Evolutionary conservation across 2,113 vertebrate species (phyloP), one percentile per base, ranked within the genome.

Genomic region (Coregonus clupeaformis): DNA sequence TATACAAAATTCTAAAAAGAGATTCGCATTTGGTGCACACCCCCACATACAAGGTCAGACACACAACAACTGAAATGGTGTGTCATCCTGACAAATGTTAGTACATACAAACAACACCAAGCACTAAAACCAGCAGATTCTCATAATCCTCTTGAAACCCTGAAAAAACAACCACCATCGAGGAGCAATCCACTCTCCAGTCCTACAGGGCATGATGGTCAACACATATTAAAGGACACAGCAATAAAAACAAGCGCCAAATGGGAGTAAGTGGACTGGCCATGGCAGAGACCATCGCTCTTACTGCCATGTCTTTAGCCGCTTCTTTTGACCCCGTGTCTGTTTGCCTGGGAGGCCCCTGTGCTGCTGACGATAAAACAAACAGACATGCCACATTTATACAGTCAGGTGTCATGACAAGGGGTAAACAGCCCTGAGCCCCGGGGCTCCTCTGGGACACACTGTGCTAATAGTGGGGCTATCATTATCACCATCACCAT

Each of bases 351-450:
- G 77, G 79, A 87, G 89, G 82, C 84, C 81, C 82, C 29, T 67
- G 32, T 42, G 42, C 82, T 65, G 85, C 65, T 89, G 86, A 89
- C 82, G 68, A 90, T 91, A 89, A 92, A 90, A 84, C 89, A 90
- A 89, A 87, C 82, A 80, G 91, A 91, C 88, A 85, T 78, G 75
- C 73, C 85, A 84, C 87, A 75, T 90, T 91, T 92, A 87, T 88
- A 92, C 89, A 85, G 88, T 90, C 89, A 91, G 89, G 88, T 91
- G 88, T 92, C 87, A 89, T 84, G 87, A 89, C 84, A 80, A 85
- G 85, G 88, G 86, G 87, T 91, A 88, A 91, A 88, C 79, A 84
- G 88, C 79, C 67, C 0, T 9, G 67, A 25, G 89, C 87, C 80
- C 36, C 5, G 1, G 80, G 86, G 78, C 76, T 79, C 85, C 77